Evolutionary conservation across 30 jellyfish, hydroid and myxozoan genomes (phyloP), one percentile per base, ranked within the genome.

Genomic region (Hydractinia echinata): DNA sequence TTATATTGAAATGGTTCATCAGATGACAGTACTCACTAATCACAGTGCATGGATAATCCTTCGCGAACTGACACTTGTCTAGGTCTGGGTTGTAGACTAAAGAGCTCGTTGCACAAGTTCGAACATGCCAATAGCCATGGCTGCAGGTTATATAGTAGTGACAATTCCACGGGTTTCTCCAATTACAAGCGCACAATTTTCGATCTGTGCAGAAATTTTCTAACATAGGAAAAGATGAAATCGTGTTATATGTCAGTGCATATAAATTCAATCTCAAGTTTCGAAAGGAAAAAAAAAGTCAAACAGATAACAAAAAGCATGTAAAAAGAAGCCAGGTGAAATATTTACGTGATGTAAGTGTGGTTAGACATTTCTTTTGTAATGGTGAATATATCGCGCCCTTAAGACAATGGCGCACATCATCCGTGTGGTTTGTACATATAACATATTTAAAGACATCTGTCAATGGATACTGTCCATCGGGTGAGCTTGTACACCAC

Each of bases 131-230:
- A n/a, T 77, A 87, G 10, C 86, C 92, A 84, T 82, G 39, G 16
- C 10, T 83, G 72, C 97, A 89, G 7, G 95, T 56, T 15, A 84
- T 74, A 82, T 84, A 89, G 61, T 82, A 84, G 70, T 89, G 97
- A 73, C 97, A 89, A 66, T 81, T 85, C 97, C 97, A 89, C 15
- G 97, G 97, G 79, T 89, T 82, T 55, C 74, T 7, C 74, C 74
- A 64, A 13, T 64, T 64, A 13, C 74, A n/a, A 64, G 39, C 19
- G 2, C 74, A 64, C 39, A n/a, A n/a, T 51, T 44, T 64, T 64
- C 74, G 19, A 64, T 64, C 74, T 6, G 19, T 51, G 39, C 74
- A 64, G 39, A 64, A 64, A 13, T 64, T 64, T 64, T 64, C 74
- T 64, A 64, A 64, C 7, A 30, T 6, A 64, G 9, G 39, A 64